A percentile compares a stretch with the other conserved stretches of the same genome.
Evolutionary conservation across 2,888 invertebrate genomes (phyloP).

Genomic region (Aphidius colemani): DNA sequence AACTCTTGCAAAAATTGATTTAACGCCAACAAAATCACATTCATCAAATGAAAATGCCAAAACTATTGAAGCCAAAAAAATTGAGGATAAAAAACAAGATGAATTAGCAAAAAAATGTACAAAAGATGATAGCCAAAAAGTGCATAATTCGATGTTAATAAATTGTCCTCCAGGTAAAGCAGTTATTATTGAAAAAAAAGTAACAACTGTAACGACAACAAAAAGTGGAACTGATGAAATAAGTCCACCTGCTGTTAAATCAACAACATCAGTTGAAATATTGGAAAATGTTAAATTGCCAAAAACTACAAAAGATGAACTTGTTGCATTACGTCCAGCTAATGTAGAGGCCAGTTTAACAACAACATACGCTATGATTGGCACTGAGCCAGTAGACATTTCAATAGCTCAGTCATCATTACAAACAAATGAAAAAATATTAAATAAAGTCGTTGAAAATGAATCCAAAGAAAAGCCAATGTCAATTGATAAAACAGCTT

Average conservation of each 20-base stretch:
- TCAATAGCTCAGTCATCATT: no score
- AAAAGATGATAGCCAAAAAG: not conserved
- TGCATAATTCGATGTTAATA: no score
- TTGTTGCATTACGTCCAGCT: conserved; percentile 50
- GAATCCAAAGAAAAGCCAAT: conserved; percentile 18
- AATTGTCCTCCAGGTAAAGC: conserved; percentile 32
- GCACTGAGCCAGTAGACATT: conserved; percentile 30
- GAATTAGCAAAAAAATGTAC: conserved; percentile 45
- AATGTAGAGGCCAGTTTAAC: conserved; percentile 51
- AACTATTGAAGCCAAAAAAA: conserved; percentile 22
- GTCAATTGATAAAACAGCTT: not conserved
- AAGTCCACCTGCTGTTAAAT: conserved; percentile 38
- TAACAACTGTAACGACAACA: conserved; percentile 39
- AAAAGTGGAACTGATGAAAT: conserved; percentile 36
- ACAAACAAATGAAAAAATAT: conserved; percentile 5
- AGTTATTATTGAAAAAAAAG: conserved; percentile 39
- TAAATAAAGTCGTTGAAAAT: conserved; percentile 27
- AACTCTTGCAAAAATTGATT: conserved; percentile 53
- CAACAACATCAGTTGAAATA: conserved; percentile 41
- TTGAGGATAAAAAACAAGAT: conserved; percentile 48
- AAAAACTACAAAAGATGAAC: conserved; percentile 43
- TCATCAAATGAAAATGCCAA: not conserved
- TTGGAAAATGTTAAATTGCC: conserved; percentile 42
- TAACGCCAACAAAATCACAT: no score
- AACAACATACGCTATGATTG: conserved; percentile 48